Evolutionary conservation across 2,888 invertebrate species (phyloP).

Genomic region (Nasonia oneida): DNA sequence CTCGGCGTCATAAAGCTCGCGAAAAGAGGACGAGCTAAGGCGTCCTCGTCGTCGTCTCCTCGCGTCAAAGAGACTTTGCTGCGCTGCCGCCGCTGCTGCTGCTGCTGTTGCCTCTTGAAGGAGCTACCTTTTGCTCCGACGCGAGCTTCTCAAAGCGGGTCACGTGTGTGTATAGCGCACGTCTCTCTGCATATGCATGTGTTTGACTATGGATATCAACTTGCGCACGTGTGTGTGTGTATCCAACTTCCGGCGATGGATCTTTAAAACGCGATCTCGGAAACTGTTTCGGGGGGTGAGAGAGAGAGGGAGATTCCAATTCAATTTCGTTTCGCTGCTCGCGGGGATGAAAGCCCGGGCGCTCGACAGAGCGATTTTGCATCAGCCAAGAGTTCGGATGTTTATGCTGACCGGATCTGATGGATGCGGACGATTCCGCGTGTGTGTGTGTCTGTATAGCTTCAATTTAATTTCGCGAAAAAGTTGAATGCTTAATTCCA

Average conservation of each 20-base stretch:
- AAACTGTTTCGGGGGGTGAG: conserved; percentile 31
- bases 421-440: not conserved
- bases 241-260: conserved; percentile 46
- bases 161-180: conserved; percentile 16
- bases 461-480: not conserved
- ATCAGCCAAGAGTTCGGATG: conserved; percentile 19
- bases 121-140: conserved; percentile 38
- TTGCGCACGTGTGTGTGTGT: not conserved
- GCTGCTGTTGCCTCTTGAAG: not conserved
- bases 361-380: not conserved
- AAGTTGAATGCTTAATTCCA: not conserved
- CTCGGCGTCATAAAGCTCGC: not conserved
- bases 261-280: conserved; percentile 53
- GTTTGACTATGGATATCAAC: not conserved
- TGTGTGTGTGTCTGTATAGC: not conserved
- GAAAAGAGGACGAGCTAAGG: not conserved
- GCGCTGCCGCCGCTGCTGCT: no score
- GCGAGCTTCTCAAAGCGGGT: conserved; percentile 47
- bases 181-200: not conserved
- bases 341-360: not conserved
- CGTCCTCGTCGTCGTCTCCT: conserved; percentile 12
- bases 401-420: not conserved
- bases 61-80: conserved; percentile 40
- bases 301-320: conserved; percentile 37
- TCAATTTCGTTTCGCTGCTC: conserved; percentile 36